Evolutionary conservation across 2,797 vertebrate species (phyloP).

Genomic region (Bufotes viridis): DNA sequence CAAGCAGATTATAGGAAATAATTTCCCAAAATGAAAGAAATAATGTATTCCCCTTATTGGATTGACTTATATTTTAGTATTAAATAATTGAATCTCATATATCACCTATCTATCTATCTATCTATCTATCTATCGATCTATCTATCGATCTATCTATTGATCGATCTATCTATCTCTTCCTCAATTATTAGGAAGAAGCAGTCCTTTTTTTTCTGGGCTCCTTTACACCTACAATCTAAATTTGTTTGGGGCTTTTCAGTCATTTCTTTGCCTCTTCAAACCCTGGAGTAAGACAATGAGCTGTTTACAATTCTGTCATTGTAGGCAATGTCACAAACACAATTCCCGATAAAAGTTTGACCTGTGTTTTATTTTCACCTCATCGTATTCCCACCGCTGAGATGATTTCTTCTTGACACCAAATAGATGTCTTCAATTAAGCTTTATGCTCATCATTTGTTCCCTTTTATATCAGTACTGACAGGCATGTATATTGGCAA

Average conservation of each 20-base stretch:
- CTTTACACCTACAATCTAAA: background rate
- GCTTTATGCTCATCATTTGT: conserved; percentile 33
- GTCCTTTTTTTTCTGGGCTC: background rate
- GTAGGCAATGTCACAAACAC: conserved; percentile 73
- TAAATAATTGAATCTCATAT: no score
- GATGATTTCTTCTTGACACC: conserved; percentile 50
- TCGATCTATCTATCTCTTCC: no score
- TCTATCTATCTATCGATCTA: no score
- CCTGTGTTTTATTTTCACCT: conserved; percentile 62
- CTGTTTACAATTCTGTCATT: conserved; percentile 77
- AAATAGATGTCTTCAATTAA: conserved; percentile 63
- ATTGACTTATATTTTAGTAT: no score
- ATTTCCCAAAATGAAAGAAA: no score
- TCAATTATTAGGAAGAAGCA: background rate
- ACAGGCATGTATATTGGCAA: conserved; percentile 60
- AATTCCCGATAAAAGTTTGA: conserved; percentile 63
- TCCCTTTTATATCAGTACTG: conserved; percentile 62
- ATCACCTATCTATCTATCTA: no score
- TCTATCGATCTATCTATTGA: no score
- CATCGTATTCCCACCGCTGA: conserved; percentile 47
- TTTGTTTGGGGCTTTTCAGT: background rate
- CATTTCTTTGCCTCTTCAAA: background rate
- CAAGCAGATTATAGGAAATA: no score
- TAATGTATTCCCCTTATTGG: no score
- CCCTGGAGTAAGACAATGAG: background rate